A percentile compares a stretch with the other conserved stretches of the same genome.
phyloP scores from a whole-genome alignment of 2,888 invertebrate species.

The Tenthredo amoena region DNA sequence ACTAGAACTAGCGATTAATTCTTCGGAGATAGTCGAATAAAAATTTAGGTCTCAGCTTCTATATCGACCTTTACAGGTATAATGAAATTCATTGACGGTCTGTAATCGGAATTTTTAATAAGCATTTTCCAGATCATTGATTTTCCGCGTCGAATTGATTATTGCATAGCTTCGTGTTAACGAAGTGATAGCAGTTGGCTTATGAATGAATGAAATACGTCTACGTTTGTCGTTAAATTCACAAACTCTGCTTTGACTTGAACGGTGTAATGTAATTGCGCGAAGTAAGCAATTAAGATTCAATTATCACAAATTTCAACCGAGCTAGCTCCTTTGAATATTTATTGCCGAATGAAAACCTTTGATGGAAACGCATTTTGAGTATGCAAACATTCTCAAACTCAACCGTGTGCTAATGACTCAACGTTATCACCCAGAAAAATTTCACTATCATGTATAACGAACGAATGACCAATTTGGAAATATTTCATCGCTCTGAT shows the following conservation, averaged over 20 bases:
- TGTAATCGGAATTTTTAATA: not conserved
- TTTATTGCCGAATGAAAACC: not conserved
- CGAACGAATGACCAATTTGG: not conserved
- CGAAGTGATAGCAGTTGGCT: not conserved
- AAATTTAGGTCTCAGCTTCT: not conserved
- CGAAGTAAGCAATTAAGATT: conserved; percentile 31
- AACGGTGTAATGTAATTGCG: not conserved
- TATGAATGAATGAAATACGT: not conserved
- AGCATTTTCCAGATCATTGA: not conserved
- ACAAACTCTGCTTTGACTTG: not conserved
- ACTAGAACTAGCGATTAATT: not conserved
- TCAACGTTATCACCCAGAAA: not conserved
- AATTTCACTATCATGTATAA: not conserved
- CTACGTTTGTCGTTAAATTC: not conserved
- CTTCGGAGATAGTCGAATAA: not conserved
- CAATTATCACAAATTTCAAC: not conserved
- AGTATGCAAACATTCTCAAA: not conserved
- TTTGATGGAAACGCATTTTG: not conserved
- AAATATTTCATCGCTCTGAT: not conserved
- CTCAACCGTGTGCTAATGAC: not conserved
- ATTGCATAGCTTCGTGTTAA: not conserved
- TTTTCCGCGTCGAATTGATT: too few relatives aligned
- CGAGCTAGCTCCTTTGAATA: conserved; percentile 2
- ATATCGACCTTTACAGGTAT: not conserved
- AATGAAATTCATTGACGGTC: not conserved